phyloP scores from a whole-genome alignment of 2,797 vertebrate species.

The Sciaenops ocellatus region DNA sequence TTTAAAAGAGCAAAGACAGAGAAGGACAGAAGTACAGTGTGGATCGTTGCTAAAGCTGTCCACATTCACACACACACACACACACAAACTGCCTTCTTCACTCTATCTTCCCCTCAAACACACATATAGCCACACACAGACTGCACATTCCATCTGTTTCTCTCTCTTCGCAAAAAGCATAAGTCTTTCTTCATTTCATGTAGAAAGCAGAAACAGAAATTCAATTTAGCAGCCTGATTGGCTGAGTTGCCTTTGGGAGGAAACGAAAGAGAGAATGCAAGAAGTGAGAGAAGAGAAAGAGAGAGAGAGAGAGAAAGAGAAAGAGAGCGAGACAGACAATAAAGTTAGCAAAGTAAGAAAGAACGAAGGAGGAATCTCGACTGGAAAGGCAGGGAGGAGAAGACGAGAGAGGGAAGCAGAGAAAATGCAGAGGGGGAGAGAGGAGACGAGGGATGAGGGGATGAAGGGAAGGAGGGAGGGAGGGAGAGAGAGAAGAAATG shows the following conservation, averaged over 20 bases:
- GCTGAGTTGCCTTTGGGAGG: slow-evolving; percentile 58
- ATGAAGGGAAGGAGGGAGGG: slow-evolving; percentile 22
- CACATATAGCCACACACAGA: slow-evolving; percentile 5
- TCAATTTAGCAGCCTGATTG: slow-evolving; percentile 68
- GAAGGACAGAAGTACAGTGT: not conserved
- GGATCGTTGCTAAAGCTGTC: slow-evolving; percentile 33
- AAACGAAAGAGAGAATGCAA: not conserved
- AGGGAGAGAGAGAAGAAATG: slow-evolving; percentile 59
- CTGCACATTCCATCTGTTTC: slow-evolving; percentile 20
- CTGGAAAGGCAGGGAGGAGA: slow-evolving; percentile 5
- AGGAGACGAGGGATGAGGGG: slow-evolving; percentile 24
- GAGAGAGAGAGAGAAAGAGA: not conserved
- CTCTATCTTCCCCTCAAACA: not conserved
- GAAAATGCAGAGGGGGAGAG: slow-evolving; percentile 5
- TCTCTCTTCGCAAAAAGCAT: slow-evolving; percentile 40
- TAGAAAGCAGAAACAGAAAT: slow-evolving; percentile 60
- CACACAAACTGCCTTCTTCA: not conserved
- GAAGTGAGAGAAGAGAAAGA: not conserved
- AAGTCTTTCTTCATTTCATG: slow-evolving; percentile 52
- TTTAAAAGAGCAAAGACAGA: slow-evolving; percentile 6
- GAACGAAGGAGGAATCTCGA: slow-evolving; percentile 11
- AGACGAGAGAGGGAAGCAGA: slow-evolving; percentile 1
- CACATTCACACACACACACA: not conserved
- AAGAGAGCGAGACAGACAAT: slow-evolving; percentile 10
- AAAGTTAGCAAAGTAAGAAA: slow-evolving; percentile 25